Evolutionary conservation across 2,113 vertebrate genomes (phyloP), one percentile per base, ranked within the genome.

Genomic region (Hemiscyllium ocellatum): DNA sequence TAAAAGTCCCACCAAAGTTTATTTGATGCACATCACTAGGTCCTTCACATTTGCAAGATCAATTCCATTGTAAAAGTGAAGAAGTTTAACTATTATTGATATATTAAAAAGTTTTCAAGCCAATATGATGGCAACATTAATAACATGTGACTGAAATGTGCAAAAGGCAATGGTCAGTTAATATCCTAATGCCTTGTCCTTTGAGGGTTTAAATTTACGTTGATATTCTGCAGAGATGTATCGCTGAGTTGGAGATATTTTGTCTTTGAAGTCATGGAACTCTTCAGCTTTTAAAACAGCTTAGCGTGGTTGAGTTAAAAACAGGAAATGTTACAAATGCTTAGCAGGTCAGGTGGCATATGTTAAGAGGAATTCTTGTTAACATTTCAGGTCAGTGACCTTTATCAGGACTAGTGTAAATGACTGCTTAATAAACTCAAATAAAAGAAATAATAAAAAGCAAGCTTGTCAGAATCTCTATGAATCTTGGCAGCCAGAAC

Each of bases 131-230:
- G 94, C 42, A 33, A 17, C 37, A 29, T 26, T 95, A 72, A 72
- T 47, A 72, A 72, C 33, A 52, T 72, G 42, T 95, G 69, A 95
- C 47, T 72, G 65, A 72, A 50, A 29, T 0, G 26, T 61, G 52
- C n/a, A 72, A 95, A 95, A 95, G 42, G 42, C 65, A 94, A 94
- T 42, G 47, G 13, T 90, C 87, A 56, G 66, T 94, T 69, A 94
- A 94, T 47, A 70, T 69, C 93, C 93, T 47, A 70, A 70, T 42
- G 24, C 22, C 93, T 29, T 72, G 26, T 90, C 26, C 26, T 90
- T 52, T 61, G 33, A 90, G 42, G 72, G 37, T 72, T 52, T 26
- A 72, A 69, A 76, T 95, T 70, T 95, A 47, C 52, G 42, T 52
- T 76, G 94, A 76, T 52, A 50, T 47, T 69, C 68, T 76, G 69